Conservation (phyloP, 2,888 invertebrate species). For the Drosophila nigritarsus region DNA sequence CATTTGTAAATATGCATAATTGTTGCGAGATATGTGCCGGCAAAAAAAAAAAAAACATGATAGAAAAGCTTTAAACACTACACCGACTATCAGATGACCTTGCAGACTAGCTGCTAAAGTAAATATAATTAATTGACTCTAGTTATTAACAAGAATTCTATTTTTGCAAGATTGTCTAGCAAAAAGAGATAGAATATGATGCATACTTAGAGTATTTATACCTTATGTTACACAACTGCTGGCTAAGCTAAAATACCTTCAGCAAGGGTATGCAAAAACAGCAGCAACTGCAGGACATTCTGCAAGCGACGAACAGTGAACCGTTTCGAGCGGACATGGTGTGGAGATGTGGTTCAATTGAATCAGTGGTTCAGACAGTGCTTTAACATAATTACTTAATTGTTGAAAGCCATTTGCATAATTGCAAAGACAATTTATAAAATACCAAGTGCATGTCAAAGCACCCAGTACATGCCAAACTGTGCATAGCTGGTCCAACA, state of each 20-base stretch:
- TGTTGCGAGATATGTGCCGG: slow-evolving; percentile 55
- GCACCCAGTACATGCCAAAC: not conserved
- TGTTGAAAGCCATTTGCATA: slow-evolving; percentile 69
- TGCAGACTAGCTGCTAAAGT: not conserved
- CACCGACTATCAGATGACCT: not conserved
- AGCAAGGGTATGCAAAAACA: not conserved
- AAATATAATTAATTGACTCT: not conserved
- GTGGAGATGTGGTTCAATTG: slow-evolving; percentile 53
- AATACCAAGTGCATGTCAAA: slow-evolving; percentile 5
- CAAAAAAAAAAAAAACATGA: slow-evolving; percentile 11
- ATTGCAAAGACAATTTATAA: slow-evolving; percentile 27
- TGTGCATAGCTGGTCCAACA: not conserved
- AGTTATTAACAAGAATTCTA: not conserved
- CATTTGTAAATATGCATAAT: slow-evolving; percentile 80
- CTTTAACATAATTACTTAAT: slow-evolving; percentile 44
- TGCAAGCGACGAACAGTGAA: not conserved
- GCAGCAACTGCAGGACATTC: not conserved
- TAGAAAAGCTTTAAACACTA: not conserved
- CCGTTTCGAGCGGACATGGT: not conserved
- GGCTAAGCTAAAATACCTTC: not conserved
- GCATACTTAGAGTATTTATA: not conserved
- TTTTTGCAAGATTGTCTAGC: not conserved
- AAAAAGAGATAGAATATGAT: not conserved
- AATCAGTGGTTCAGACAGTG: slow-evolving; percentile 62
- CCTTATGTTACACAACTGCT: not conserved